A percentile compares a stretch with the other conserved stretches of the same genome.
These are phyloP conservation scores for Myotis daubentonii DNA, from an alignment of 2,797 vertebrate species.

Conservation along the genomic window DNA sequence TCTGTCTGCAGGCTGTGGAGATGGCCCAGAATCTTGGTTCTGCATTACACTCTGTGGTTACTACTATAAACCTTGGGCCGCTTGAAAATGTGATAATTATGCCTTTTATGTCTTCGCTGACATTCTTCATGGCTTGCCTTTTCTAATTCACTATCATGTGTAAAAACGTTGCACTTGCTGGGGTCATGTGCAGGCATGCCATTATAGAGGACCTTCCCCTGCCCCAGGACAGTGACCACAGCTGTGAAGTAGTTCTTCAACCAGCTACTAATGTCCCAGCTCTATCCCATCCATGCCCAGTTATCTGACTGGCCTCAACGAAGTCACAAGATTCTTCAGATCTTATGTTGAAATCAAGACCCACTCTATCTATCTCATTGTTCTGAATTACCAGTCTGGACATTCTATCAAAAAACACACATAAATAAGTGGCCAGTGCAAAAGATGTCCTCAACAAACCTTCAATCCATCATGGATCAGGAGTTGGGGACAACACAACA, in stretches of 20 bases:
- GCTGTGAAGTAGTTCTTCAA: constrained; percentile 30
- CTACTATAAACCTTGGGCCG: neutral
- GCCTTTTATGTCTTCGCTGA: constrained; percentile 40
- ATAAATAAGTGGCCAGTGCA: neutral
- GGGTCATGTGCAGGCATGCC: neutral
- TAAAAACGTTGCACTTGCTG: constrained; percentile 43
- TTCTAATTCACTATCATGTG: constrained; percentile 47
- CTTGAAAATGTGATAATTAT: constrained; percentile 62
- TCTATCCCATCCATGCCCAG: neutral
- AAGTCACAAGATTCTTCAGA: neutral
- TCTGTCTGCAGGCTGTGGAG: neutral
- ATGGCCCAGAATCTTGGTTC: neutral
- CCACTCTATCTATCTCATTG: neutral
- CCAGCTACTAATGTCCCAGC: neutral
- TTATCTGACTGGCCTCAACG: neutral
- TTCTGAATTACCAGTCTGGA: neutral
- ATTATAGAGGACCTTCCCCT: neutral
- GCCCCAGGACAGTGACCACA: neutral
- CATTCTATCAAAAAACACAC: neutral
- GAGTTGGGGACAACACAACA: neutral
- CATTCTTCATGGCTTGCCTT: constrained; percentile 46
- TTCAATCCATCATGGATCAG: neutral
- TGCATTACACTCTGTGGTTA: constrained; percentile 2
- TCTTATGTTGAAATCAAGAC: constrained; percentile 12
- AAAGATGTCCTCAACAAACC: neutral